Base-by-base conservation (phyloP, 1,140 invertebrate species). In the Macrobrachium rosenbergii region DNA sequence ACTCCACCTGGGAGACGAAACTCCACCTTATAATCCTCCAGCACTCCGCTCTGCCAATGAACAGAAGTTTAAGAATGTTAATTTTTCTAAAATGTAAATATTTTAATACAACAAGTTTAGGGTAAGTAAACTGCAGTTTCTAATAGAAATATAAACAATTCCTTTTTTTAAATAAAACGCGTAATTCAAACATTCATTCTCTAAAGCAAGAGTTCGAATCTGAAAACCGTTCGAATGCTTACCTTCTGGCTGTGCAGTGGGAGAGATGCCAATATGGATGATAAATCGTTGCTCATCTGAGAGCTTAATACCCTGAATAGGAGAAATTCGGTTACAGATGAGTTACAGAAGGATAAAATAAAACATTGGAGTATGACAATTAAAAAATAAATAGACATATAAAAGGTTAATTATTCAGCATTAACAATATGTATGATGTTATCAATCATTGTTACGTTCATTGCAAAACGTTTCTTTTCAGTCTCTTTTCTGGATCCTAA, bases 1-100 rank as follows among this genome's bases (percentile, higher is more conserved):
- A 89, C 88, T 5, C 83, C 88, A 52, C 67, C 58, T 8, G 88
- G 88, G 17, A 89, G 84, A 14, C 58, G 83, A 64, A 87, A 89
- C 16, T 89, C 80, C 60, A 87, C 84, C 12, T 21, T 17, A 5
- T 82, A 80, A 52, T 82, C 83, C 80, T 89, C 79, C 75, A 89
- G 45, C 62, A 83, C 79, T 16, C 64, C 88, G 16, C 58, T 69
- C 69, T 87, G 58, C 16, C 14, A 17, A 59, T 8, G 45, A 16
- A 14, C n/a, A n/a, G 21, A 52, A 52, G 12, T 52, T 10, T 12
- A 2, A 2, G 0, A 52, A 52, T 52, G 8, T 5, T 10, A 52
- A 52, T 52, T 37, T 3, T 37, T 37, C 28, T 37, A 12, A 52
- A 12, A 52, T 52, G 52, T 52, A 10, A 52, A 52, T 52, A 10